These are phyloP conservation scores for Bolborhynchus lineola DNA, from an alignment of 2,113 vertebrate species.

Conservation along the genomic window DNA sequence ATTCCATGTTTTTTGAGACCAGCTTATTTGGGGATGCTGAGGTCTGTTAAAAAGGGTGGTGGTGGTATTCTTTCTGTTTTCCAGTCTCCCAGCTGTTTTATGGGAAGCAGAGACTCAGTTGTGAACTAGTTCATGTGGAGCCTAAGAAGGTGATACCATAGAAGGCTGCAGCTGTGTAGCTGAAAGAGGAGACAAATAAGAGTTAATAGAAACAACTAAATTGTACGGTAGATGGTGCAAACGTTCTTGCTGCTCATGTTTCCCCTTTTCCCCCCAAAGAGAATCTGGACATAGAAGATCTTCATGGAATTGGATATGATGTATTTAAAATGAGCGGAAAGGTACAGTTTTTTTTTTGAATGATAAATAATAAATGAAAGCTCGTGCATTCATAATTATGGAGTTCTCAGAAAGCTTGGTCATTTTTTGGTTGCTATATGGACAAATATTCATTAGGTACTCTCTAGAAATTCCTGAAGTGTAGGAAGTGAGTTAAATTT, in stretches of 20 bases:
- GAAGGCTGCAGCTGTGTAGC: neutral
- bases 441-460: neutral
- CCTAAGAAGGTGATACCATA: neutral
- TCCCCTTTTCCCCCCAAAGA: neutral
- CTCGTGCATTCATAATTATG: neutral
- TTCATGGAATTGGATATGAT: neutral
- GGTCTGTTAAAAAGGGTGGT: neutral
- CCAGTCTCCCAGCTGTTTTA: neutral
- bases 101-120: neutral
- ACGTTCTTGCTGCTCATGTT: neutral
- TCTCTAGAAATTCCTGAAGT: neutral
- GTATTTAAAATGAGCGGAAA: neutral
- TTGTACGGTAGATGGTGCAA: neutral
- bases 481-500: neutral
- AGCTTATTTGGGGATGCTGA: neutral
- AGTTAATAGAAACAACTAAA: neutral
- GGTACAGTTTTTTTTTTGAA: neutral
- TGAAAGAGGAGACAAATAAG: neutral
- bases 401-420: neutral
- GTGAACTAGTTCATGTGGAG: neutral
- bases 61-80: neutral
- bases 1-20: neutral
- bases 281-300: neutral
- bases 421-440: neutral
- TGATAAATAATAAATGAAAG: neutral